Base-by-base conservation (phyloP, 2,888 invertebrate genomes). In the Cephus sareptanus region DNA sequence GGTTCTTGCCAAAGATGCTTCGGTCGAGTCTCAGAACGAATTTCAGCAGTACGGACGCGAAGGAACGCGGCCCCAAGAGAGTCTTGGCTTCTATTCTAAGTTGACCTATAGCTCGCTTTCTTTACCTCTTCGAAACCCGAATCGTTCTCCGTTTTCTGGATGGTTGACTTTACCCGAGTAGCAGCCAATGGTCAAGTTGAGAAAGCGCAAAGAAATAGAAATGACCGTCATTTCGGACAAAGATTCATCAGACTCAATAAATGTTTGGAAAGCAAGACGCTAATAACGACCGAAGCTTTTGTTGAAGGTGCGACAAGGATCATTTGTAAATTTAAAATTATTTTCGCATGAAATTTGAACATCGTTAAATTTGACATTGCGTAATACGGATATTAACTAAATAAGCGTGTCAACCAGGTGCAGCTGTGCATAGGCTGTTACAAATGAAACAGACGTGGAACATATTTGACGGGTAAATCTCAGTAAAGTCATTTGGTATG, bases 101-200 rank as follows among this genome's bases (percentile, higher is more conserved):
- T 85, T 86, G 86, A 86, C 86, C 86, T 86, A 86, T 86, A 86
- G 86, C 83, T 80, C 83, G 84, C 79, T 84, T 85, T 81, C 85
- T 84, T 31, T 33, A 56, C 40, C 40, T 56, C 40, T 56, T 56
- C 40, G 37, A 77, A 77, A 77, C 74, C 69, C 74, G 69, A 56
- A 37, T 56, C 34, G 35, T 33, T 69, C 69, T 23, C 79, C 79
- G 81, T 85, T 80, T 81, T 84, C 83, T 83, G 85, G 82, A 82
- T 83, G 84, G 85, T 85, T 81, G 82, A 81, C 83, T 84, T 82
- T 23, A 84, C 80, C 77, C 76, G 76, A 80, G 80, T 81, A 79
- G 85, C 84, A 56, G 23, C 9, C 40, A 23, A 56, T 23, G 9
- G 23, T 15, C 40, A 9, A 9, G 6, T 23, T 56, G 23, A 2